phyloP scores from a whole-genome alignment of 2,888 invertebrate genomes.

The Lydus trimaculatus region DNA sequence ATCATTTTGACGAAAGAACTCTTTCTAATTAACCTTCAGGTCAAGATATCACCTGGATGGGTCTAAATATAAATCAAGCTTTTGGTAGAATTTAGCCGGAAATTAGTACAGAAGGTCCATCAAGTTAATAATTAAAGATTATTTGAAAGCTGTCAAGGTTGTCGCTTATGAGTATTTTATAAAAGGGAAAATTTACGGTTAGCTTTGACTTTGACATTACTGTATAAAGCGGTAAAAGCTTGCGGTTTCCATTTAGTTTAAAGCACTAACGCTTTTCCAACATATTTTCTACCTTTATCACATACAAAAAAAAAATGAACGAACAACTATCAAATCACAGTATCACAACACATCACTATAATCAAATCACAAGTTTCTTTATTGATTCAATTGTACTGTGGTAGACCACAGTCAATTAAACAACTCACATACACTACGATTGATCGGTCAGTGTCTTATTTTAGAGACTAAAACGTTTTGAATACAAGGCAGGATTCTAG shows the following conservation, averaged over 20 bases:
- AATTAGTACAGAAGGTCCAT: background rate
- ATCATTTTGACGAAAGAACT: no score
- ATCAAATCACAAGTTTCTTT: background rate
- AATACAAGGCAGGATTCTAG: background rate
- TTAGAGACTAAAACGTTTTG: conserved; percentile 16
- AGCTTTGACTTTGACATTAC: conserved; percentile 1
- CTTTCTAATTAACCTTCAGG: background rate
- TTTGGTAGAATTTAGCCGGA: background rate
- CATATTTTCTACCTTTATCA: conserved; percentile 5
- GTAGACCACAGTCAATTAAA: background rate
- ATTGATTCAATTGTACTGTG: background rate
- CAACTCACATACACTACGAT: background rate
- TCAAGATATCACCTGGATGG: no score
- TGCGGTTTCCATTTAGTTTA: background rate
- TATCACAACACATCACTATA: conserved; percentile 25
- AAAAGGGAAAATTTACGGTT: background rate
- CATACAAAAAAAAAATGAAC: no score
- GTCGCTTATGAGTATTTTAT: background rate
- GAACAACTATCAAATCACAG: conserved; percentile 21
- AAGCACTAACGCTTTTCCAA: background rate
- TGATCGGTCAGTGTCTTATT: conserved; percentile 23
- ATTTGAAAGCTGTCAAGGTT: background rate
- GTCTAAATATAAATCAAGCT: background rate
- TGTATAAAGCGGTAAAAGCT: background rate
- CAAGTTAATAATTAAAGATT: background rate